Percentiles rank a stretch among this genome's conserved stretches.
These are phyloP conservation scores for Bellardia pandia DNA, from an alignment of 2,888 invertebrate genomes.

Conservation along the genomic window DNA sequence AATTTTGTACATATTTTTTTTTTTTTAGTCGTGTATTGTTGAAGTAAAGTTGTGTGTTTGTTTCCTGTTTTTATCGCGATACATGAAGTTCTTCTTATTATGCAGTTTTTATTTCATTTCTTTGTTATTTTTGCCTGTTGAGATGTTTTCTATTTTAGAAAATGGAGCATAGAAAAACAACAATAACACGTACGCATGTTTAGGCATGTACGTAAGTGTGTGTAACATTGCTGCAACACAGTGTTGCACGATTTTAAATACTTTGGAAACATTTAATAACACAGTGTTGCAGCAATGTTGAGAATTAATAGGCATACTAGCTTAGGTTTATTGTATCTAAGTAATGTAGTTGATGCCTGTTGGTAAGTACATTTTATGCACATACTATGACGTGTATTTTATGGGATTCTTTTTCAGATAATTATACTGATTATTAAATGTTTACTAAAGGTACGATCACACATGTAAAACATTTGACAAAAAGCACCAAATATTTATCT, in stretches of 20 bases:
- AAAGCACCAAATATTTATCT: too few relatives aligned
- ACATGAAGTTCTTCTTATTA: background rate
- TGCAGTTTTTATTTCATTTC: conserved; percentile 1
- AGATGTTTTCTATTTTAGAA: background rate
- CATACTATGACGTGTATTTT: too few relatives aligned
- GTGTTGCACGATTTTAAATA: too few relatives aligned
- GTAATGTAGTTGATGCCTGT: background rate
- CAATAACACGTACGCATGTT: background rate
- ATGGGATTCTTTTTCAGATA: too few relatives aligned
- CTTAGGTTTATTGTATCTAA: background rate
- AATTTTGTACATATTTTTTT: background rate
- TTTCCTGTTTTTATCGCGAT: conserved; percentile 16
- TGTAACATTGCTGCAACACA: too few relatives aligned
- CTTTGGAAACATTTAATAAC: too few relatives aligned
- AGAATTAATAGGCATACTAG: background rate
- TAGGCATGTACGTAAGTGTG: too few relatives aligned
- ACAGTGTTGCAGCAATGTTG: background rate
- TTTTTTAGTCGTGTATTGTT: background rate
- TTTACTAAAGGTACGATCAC: too few relatives aligned
- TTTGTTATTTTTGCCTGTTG: background rate
- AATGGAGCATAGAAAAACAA: background rate
- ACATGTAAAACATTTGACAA: too few relatives aligned
- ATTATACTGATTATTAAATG: too few relatives aligned
- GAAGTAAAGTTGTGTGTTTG: background rate
- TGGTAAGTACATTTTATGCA: background rate